phyloP scores from a whole-genome alignment of 2,888 invertebrate species.

The Listrodromus nycthemerus region DNA sequence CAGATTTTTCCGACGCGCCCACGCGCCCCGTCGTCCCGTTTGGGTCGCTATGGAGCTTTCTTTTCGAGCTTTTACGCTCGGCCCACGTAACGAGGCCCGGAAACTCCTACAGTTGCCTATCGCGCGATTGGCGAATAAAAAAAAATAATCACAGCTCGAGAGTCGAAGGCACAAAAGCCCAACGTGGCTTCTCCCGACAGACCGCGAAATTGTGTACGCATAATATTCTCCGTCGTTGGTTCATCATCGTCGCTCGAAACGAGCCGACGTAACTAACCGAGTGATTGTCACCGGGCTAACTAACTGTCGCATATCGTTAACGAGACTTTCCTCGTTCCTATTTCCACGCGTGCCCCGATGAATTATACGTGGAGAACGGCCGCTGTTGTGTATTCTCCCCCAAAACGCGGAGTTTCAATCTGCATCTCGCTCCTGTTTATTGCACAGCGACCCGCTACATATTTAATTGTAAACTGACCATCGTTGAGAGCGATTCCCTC shows the following conservation, averaged over 20 bases:
- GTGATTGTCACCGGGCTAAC: conserved; percentile 49
- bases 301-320: conserved; percentile 58
- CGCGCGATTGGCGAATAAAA: conserved; percentile 29
- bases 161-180: background rate
- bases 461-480: background rate
- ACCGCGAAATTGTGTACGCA: conserved; percentile 39
- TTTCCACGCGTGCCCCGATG: background rate
- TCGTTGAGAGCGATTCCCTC: background rate
- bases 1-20: conserved; percentile 18
- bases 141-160: conserved; percentile 35
- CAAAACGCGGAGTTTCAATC: background rate
- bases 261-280: conserved; percentile 50
- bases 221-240: conserved; percentile 34
- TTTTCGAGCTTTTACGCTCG: conserved; percentile 39
- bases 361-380: background rate
- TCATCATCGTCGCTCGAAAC: conserved; percentile 29
- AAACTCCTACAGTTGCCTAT: conserved; percentile 5
- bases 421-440: background rate
- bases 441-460: background rate
- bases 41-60: conserved; percentile 21
- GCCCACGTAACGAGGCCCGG: conserved; percentile 48
- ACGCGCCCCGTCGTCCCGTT: conserved; percentile 27
- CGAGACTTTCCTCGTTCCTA: conserved; percentile 49
- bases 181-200: background rate
- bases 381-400: background rate